Evolutionary conservation across 2,797 vertebrate species (phyloP), one percentile per base, ranked within the genome.

Genomic region (Micropoecilia bifurca): DNA sequence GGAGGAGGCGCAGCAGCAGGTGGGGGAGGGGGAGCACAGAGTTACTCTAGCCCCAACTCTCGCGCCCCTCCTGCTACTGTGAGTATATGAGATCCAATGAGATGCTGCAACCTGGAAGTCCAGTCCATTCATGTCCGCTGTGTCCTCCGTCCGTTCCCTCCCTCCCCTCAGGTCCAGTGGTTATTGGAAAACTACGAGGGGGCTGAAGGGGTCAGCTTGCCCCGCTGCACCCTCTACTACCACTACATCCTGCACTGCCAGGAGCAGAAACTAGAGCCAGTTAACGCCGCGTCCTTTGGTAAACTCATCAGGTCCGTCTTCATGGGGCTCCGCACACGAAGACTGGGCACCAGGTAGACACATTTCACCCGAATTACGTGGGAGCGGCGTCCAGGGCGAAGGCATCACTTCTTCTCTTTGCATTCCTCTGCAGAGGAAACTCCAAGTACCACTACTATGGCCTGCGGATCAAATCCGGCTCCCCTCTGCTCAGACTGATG

Each of bases 401-500:
- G 7, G 77, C 2, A 14, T 74, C 73, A 85, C 59, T 18, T 61
- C 79, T 71, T 45, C 2, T 50, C 2, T 59, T n/a, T 77, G 25
- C 88, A 22, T 83, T 46, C 91, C 87, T 78, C 66, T 69, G 41
- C 91, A 99, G 98, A 88, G 97, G 97, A 55, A 99, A 98, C 91
- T 99, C 97, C 0, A 99, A 99, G 91, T 99, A 99, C 94, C 98
- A 99, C 91, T 99, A 99, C 90, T 99, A 99, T 3, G 97, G 98
- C 50, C 95, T 99, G 79, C 95, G 97, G 82, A 98, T 99, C 91
- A 99, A 98, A 93, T 97, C 96, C 53, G 96, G 95, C 82, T 98
- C 98, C 0, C 96, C 97, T 1, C 93, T 98, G 80, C 95, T 97
- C 71, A 93, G 97, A 71, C 96, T 98, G 76, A 96, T 98, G 95